Conservation (phyloP, 2,113 vertebrate genomes). For the Clupea harengus region DNA sequence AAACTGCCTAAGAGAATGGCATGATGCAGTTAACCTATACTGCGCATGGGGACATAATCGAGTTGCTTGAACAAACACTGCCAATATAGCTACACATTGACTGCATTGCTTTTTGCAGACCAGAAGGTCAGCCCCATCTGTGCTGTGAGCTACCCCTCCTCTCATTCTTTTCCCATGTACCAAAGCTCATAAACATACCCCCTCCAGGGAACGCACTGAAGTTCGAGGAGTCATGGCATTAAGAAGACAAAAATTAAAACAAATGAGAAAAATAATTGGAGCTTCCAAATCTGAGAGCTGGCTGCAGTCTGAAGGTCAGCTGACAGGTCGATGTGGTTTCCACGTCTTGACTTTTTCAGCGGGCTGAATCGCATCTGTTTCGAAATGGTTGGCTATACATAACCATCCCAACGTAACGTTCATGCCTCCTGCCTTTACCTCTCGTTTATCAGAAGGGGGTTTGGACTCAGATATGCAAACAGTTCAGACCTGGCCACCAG, state of each 20-base stretch:
- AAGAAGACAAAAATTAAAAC: conserved; percentile 15
- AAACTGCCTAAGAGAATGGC: conserved; percentile 3
- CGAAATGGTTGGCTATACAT: neutral
- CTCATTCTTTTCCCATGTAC: neutral
- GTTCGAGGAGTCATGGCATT: neutral
- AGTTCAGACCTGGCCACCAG: neutral
- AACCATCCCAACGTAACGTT: neutral
- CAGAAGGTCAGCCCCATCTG: conserved; percentile 2
- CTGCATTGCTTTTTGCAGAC: neutral
- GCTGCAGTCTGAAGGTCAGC: conserved; percentile 22
- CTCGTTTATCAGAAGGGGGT: neutral
- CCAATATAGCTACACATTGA: neutral
- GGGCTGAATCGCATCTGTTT: neutral
- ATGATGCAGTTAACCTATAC: conserved; percentile 5
- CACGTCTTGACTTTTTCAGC: neutral
- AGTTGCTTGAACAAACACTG: neutral
- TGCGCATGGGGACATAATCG: neutral
- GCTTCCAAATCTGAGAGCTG: neutral
- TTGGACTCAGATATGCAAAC: neutral
- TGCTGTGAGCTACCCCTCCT: neutral
- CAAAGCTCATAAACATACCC: neutral
- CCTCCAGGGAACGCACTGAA: neutral
- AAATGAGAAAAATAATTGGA: neutral
- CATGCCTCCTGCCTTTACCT: neutral
- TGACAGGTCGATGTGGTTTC: neutral